phyloP scores from a whole-genome alignment of 2,888 invertebrate species.

The Trichogramma dendrolimi region DNA sequence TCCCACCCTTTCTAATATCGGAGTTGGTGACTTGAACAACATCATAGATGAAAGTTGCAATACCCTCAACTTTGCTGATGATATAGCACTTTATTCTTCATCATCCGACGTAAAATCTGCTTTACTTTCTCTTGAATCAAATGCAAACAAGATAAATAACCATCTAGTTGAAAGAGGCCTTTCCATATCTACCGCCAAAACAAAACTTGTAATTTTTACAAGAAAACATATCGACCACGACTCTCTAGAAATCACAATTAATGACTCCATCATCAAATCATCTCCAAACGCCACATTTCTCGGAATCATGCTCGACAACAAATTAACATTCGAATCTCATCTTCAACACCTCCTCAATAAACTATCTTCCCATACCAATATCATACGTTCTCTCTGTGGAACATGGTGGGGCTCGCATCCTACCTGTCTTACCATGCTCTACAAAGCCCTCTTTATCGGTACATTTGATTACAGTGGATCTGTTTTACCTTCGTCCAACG shows the following conservation, averaged over 20 bases:
- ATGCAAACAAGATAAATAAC: not conserved
- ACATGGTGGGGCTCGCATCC: conserved; percentile 8
- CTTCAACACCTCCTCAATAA: not conserved
- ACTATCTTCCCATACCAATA: not conserved
- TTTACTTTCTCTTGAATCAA: not conserved
- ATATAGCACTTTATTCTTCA: not conserved
- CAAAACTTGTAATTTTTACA: not conserved
- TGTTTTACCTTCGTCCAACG: not conserved
- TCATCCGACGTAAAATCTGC: not conserved
- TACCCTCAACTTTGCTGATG: not conserved
- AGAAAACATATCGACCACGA: not conserved
- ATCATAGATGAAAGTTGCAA: not conserved
- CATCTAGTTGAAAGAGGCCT: not conserved
- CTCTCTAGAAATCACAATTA: not conserved
- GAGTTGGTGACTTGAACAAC: not conserved
- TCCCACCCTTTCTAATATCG: not conserved
- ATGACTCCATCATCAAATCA: not conserved
- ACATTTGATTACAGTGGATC: not conserved
- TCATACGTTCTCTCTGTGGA: not conserved
- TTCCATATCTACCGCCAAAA: not conserved
- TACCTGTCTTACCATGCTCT: not conserved
- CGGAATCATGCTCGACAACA: not conserved
- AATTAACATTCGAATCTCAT: not conserved
- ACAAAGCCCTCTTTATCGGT: not conserved
- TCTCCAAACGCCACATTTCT: not conserved